These are phyloP conservation scores for Danio jaintianensis DNA, from an alignment of 2,797 vertebrate genomes.

Conservation along the genomic window DNA sequence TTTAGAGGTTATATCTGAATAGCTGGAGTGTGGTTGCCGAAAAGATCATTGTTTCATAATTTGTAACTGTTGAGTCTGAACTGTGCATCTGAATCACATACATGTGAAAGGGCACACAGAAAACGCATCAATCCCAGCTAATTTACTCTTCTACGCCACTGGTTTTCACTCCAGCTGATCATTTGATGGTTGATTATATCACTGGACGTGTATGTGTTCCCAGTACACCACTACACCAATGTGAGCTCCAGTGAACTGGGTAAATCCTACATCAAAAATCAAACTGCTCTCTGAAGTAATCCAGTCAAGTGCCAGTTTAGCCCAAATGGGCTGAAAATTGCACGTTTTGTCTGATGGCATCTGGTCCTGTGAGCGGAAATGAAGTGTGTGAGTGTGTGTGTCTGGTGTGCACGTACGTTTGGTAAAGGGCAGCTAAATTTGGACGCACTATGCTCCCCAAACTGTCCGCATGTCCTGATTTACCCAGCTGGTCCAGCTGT, in stretches of 20 bases:
- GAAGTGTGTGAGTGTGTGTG: neutral
- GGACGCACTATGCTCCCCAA: neutral
- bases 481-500: slow-evolving; percentile 34
- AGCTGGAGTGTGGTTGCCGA: no score
- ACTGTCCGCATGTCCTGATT: slow-evolving; percentile 17
- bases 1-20: no score
- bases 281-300: slow-evolving; percentile 14
- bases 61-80: no score
- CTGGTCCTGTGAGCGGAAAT: neutral
- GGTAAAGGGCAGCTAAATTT: neutral
- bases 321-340: slow-evolving; percentile 3
- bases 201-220: neutral
- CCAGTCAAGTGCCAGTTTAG: slow-evolving; percentile 20
- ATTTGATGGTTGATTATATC: neutral
- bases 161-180: neutral
- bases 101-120: neutral
- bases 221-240: neutral
- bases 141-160: neutral
- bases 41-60: no score
- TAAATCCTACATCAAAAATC: neutral
- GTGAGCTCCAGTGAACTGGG: neutral
- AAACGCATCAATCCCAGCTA: neutral
- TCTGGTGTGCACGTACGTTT: neutral
- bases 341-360: slow-evolving; percentile 26
- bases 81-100: neutral